Base-by-base conservation (phyloP, 2,888 invertebrate genomes). In the Drosophila stalkeri region DNA sequence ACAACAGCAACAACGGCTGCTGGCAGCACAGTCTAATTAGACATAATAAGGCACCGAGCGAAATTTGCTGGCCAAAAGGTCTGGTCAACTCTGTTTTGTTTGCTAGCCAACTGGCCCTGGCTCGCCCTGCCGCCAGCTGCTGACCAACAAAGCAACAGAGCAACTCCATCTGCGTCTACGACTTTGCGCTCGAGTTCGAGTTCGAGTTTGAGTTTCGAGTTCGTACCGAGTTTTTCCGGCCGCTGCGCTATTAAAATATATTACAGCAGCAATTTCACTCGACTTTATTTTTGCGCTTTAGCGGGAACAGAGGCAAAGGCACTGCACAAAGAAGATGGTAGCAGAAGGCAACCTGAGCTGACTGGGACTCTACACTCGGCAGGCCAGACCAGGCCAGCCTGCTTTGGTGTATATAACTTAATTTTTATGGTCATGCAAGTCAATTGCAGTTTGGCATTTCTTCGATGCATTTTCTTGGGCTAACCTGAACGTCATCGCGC, bases 381-480 rank as follows among this genome's bases (percentile, higher is more conserved):
- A 27, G 27, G 27, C 23, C 23, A 23, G 23, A 4, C 27, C 27
- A 27, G 27, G 27, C 27, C 27, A 31, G 46, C 75, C 63, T 55
- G 69, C 61, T 68, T 82, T 78, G 88, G 85, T 82, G 88, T 85
- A 89, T 89, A 86, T 89, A 91, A 88, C 89, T 90, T 90, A 91
- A 90, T 90, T 90, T 90, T 86, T 90, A 90, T 90, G 91, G 90
- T 84, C 91, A 90, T 90, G 90, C 90, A 89, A 86, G 90, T 86
- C 86, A 86, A 86, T 86, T 86, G 86, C 90, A 86, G 86, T 90
- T 86, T 86, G 89, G 90, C 88, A 86, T 89, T 87, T 86, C 89
- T 86, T 86, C 89, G 86, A 80, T 84, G 85, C 67, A 83, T 88
- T 71, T 61, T 35, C 64, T 63, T 64, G 61, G 43, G 62, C 33